phyloP scores from a whole-genome alignment of 2,888 invertebrate genomes.

The Peribatodes rhomboidaria region DNA sequence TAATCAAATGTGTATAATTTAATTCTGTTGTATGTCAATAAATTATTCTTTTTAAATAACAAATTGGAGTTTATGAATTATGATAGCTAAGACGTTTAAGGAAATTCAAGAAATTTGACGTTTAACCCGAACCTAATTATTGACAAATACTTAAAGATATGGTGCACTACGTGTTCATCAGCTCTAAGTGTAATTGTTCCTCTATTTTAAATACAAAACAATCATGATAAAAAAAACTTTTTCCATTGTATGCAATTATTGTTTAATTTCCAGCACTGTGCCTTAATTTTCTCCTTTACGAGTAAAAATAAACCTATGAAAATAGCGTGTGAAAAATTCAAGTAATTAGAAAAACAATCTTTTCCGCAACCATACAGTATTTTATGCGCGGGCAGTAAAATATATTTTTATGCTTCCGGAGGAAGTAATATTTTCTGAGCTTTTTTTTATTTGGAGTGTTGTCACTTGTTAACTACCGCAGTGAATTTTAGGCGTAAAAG shows the following conservation, averaged over 20 bases:
- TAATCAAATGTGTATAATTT: too few relatives aligned
- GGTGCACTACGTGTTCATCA: too few relatives aligned
- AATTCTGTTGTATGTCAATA: too few relatives aligned
- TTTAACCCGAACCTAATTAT: too few relatives aligned
- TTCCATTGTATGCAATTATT: neutral
- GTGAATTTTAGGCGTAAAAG: constrained; percentile 18
- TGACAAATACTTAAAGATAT: too few relatives aligned
- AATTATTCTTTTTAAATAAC: too few relatives aligned
- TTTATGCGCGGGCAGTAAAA: constrained; percentile 26
- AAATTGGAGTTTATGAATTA: too few relatives aligned
- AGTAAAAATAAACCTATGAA: neutral
- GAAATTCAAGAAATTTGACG: too few relatives aligned
- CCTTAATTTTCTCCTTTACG: neutral
- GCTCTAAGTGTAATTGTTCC: too few relatives aligned
- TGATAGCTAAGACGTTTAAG: too few relatives aligned
- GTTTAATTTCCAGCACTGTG: neutral
- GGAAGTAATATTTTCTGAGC: constrained; percentile 19
- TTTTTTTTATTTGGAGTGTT: constrained; percentile 34
- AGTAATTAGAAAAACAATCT: constrained; percentile 23
- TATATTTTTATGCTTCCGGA: constrained; percentile 17
- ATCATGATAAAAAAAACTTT: neutral
- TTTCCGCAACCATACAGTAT: constrained; percentile 15
- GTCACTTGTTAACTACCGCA: constrained; percentile 28
- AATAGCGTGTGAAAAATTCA: constrained; percentile 10
- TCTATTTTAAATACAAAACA: too few relatives aligned